A percentile compares a stretch with the other conserved stretches of the same genome.
Conservation (phyloP, 2,888 invertebrate genomes). For the Lymantria monacha region DNA sequence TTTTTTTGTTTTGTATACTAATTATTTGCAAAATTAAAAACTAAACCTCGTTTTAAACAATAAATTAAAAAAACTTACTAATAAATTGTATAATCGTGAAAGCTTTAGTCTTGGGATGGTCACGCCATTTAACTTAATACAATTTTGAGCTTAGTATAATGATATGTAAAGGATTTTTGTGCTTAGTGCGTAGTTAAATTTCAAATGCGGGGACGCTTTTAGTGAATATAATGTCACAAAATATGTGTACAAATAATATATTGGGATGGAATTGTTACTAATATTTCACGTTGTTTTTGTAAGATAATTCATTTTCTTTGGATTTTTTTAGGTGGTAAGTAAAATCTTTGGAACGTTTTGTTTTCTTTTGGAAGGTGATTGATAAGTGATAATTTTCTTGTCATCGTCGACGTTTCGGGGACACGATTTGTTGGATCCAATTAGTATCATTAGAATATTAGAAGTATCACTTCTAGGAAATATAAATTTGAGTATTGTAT, state of each 20-base stretch:
- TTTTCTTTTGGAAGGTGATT: neutral
- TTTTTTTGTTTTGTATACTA: no score
- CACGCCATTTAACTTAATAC: neutral
- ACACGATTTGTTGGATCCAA: no score
- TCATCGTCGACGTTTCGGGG: no score
- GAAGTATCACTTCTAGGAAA: no score
- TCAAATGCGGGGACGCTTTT: constrained; percentile 1
- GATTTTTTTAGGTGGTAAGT: constrained; percentile 1
- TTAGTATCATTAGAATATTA: no score
- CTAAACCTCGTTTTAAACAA: no score
- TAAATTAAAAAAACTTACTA: neutral
- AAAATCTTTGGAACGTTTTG: constrained; percentile 10
- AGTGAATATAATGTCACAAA: neutral
- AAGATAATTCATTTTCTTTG: neutral
- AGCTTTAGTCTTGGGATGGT: neutral
- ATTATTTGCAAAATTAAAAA: no score
- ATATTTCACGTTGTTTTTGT: neutral
- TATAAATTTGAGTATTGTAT: no score
- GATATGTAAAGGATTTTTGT: constrained; percentile 3
- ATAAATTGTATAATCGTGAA: neutral
- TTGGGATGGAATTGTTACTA: constrained; percentile 5
- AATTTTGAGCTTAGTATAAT: constrained; percentile 5
- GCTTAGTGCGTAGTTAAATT: constrained; percentile 3
- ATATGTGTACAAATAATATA: neutral
- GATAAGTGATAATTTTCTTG: neutral